Evolutionary conservation across 2,797 vertebrate species (phyloP), one percentile per base, ranked within the genome.

Genomic region (Enteromius mattozi): DNA sequence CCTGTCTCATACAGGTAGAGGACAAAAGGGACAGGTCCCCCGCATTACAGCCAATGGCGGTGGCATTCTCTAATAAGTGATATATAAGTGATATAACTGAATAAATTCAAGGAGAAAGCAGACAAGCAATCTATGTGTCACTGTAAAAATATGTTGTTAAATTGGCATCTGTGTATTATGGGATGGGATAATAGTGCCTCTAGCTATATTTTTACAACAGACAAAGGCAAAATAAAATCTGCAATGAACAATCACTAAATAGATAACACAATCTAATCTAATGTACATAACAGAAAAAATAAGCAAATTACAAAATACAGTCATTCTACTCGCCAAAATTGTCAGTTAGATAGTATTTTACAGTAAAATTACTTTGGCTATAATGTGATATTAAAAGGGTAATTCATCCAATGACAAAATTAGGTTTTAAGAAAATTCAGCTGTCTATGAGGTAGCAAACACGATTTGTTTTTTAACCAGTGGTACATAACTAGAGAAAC

Each of bases 1-100:
- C 87, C 82, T 87, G 85, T 83, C 82, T 63, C 66, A 54, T 19
- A 84, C 86, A 87, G 85, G 86, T 86, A 84, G 51, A 13, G 45
- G 85, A 85, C 80, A 85, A 88, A 78, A 84, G 80, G 72, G 65
- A 84, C 59, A 85, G 40, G 56, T 74, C 71, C 61, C 75, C 59
- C 5, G 69, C 61, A 76, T 68, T 79, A 80, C 56, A 69, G 45
- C 24, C 80, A 79, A 65, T 24, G 27, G 33, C 30, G 42, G n/a
- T 19, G 37, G 42, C 6, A 80, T 71, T 81, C 19, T 65, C 24
- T 33, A 78, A 65, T 77, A 33, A 8, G 10, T 69, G 27, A 14
- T 42, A 42, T 42, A 42, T 42, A 42, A 42, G 40, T 42, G 40
- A 42, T 42, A 63, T 49, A 76, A 65, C 59, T 35, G 63, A 51